These are phyloP conservation scores for Sycobia sp. DNA, from an alignment of 1,140 invertebrate genomes.

Conservation along the genomic window DNA sequence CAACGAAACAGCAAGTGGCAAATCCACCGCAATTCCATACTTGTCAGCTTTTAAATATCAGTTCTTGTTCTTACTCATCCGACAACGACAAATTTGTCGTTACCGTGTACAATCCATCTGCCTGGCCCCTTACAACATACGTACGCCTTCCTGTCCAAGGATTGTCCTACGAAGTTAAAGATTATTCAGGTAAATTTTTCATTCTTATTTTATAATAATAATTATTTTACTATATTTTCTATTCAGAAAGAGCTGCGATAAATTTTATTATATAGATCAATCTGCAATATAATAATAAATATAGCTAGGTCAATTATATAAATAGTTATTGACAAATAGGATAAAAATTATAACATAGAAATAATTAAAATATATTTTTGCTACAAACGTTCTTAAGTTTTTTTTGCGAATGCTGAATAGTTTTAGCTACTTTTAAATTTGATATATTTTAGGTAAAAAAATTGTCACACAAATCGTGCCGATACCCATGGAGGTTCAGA, in stretches of 20 bases:
- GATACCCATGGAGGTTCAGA: slow-evolving; percentile 64
- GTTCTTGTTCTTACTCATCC: slow-evolving; percentile 69
- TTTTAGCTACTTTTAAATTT: too few relatives aligned
- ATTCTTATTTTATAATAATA: neutral
- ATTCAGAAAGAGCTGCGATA: too few relatives aligned
- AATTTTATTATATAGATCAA: too few relatives aligned
- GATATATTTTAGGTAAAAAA: slow-evolving; percentile 55
- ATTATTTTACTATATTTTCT: too few relatives aligned
- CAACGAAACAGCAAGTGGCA: neutral
- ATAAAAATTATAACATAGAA: slow-evolving; percentile 35
- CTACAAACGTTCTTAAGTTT: too few relatives aligned
- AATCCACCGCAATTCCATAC: slow-evolving; percentile 53
- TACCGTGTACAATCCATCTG: slow-evolving; percentile 82
- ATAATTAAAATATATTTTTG: too few relatives aligned
- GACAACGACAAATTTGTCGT: slow-evolving; percentile 67
- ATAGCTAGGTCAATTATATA: neutral
- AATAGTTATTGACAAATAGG: neutral
- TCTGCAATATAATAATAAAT: neutral
- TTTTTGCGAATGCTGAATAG: too few relatives aligned
- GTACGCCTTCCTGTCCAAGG: slow-evolving; percentile 74
- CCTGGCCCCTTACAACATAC: slow-evolving; percentile 67
- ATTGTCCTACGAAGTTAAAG: slow-evolving; percentile 67
- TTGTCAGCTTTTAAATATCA: slow-evolving; percentile 72
- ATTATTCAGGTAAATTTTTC: slow-evolving; percentile 63
- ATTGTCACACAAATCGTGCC: slow-evolving; percentile 68